These are phyloP conservation scores for Papilio elwesi DNA, from an alignment of 2,888 invertebrate species.

Conservation along the genomic window DNA sequence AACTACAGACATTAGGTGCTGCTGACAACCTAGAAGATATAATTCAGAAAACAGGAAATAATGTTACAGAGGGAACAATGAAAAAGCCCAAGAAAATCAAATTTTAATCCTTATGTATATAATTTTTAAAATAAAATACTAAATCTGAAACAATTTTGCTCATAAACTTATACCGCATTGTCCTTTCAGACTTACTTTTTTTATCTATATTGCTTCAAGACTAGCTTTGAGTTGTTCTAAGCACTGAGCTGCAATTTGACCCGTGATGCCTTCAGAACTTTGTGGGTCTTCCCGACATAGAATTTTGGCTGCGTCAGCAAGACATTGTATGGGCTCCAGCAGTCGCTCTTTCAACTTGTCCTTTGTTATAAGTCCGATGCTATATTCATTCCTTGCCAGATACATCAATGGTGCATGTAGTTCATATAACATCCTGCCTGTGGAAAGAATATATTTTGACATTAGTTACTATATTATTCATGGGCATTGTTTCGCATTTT, in stretches of 20 bases:
- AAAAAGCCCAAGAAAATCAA: conserved; percentile 78
- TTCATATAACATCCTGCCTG: conserved; percentile 91
- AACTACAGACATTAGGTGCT: conserved; percentile 70
- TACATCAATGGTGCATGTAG: conserved; percentile 90
- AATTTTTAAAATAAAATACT: conserved; percentile 19
- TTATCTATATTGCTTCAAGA: conserved; percentile 62
- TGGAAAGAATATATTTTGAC: not conserved
- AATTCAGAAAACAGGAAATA: conserved; percentile 52
- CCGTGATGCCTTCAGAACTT: conserved; percentile 87
- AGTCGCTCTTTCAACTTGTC: conserved; percentile 86
- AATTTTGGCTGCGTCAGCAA: conserved; percentile 87
- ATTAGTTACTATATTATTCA: too few relatives aligned
- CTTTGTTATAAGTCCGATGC: conserved; percentile 83
- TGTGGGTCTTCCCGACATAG: conserved; percentile 87
- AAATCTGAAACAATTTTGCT: not conserved
- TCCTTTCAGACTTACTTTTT: not conserved
- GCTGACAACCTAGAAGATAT: conserved; percentile 75
- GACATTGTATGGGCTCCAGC: conserved; percentile 85
- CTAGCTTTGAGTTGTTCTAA: conserved; percentile 73
- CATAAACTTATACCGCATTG: not conserved
- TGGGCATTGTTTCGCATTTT: too few relatives aligned
- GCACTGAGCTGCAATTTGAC: conserved; percentile 83
- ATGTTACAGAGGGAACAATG: conserved; percentile 45
- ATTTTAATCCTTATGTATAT: conserved; percentile 55
- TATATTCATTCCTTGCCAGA: conserved; percentile 87